These are phyloP conservation scores for Acleris literana DNA, from an alignment of 2,888 invertebrate species.

Conservation along the genomic window DNA sequence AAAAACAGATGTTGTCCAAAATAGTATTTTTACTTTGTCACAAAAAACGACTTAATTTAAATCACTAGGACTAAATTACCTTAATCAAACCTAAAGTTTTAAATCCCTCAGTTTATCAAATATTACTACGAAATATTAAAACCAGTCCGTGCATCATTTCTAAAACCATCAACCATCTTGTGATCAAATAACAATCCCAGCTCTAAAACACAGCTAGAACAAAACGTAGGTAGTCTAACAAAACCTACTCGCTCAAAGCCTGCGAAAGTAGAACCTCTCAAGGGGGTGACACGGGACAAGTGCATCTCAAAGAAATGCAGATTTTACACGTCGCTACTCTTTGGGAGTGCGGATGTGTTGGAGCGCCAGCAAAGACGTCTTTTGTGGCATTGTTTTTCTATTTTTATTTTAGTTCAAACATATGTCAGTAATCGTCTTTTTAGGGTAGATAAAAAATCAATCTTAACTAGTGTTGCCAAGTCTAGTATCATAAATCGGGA, in stretches of 20 bases:
- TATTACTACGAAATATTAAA: no score
- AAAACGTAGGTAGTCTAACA: constrained; percentile 61
- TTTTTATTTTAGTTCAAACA: not conserved
- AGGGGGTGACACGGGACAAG: constrained; percentile 68
- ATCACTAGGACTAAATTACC: no score
- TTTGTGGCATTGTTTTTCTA: constrained; percentile 6
- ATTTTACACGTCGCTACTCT: constrained; percentile 84
- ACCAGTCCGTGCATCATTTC: not conserved
- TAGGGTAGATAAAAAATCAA: no score
- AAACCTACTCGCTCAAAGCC: constrained; percentile 78
- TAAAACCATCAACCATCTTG: not conserved
- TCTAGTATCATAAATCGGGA: no score
- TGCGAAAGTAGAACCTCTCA: constrained; percentile 80
- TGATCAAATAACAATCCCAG: constrained; percentile 37
- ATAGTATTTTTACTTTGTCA: no score
- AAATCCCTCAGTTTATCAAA: no score
- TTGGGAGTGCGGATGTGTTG: constrained; percentile 72
- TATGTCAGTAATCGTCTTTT: no score
- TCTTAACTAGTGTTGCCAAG: no score
- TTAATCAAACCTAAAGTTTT: no score
- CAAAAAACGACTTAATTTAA: no score
- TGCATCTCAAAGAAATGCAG: constrained; percentile 84
- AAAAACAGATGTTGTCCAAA: no score
- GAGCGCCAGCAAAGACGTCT: constrained; percentile 48
- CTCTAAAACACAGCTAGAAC: constrained; percentile 47